Evolutionary conservation across 2,113 vertebrate species (phyloP), one percentile per base, ranked within the genome.

Genomic region (Pluvianellus socialis): DNA sequence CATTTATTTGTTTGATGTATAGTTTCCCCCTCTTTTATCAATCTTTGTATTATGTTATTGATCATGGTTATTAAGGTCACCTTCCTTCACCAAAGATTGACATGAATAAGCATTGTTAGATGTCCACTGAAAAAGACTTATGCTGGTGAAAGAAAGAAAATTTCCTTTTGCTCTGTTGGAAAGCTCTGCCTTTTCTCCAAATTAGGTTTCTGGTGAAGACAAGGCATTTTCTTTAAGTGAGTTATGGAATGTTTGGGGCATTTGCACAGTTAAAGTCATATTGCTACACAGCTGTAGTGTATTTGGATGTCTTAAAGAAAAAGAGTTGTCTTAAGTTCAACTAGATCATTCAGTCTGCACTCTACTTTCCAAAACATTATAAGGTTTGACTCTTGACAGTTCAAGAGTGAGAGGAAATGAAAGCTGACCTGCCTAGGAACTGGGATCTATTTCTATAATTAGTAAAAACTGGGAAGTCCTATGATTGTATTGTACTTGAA

Each of bases 81-180:
- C 32, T 7, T 75, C 32, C 38, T 89, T 94, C 84, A 90, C 71
- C 80, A 94, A 68, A 87, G 84, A 68, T 3, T 81, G 52, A 32
- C 16, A 24, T 52, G n/a, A 76, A 58, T 68, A 94, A 74, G 58
- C 49, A 35, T 58, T 70, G 66, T 77, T 92, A 70, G 27, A 21
- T 83, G 32, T 62, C 86, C 59, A 65, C 67, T 85, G 49, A 90
- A 92, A 94, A 94, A 95, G 56, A 44, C 14, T 47, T 42, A 40
- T 6, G 11, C 76, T 92, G 68, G n/a, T 56, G 26, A 75, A 45
- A 85, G 40, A 82, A 67, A 94, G 61, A 79, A 72, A 79, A 85
- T 72, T 75, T 75, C 53, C 42, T 91, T 93, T 94, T 92, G 33
- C 32, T 91, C 21, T 93, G 32, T 79, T 95, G 80, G 65, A 94